phyloP scores from a whole-genome alignment of 2,888 invertebrate species.

The Masnerella sp. region DNA sequence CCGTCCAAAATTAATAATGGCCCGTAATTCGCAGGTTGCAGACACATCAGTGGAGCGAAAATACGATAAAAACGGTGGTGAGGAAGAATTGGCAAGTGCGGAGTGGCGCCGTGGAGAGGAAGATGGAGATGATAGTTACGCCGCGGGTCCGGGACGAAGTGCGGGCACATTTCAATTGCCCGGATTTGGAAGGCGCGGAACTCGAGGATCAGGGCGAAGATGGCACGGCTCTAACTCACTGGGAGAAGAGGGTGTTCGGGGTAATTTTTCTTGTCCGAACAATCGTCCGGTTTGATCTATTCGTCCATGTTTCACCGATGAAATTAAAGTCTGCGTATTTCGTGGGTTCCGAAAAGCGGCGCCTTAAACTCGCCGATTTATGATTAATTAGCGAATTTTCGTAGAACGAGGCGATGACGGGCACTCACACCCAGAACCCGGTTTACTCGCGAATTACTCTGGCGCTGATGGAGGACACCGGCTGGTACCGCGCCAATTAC shows the following conservation, averaged over 20 bases:
- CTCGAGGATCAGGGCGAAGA: slow-evolving; percentile 99
- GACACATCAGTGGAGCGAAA: slow-evolving; percentile 96
- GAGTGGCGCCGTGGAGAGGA: slow-evolving; percentile 85
- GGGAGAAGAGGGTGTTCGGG: slow-evolving; percentile 99
- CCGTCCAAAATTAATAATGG: slow-evolving; percentile 13
- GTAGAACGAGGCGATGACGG: slow-evolving; percentile 99
- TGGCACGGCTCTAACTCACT: slow-evolving; percentile 97
- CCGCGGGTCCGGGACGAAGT: slow-evolving; percentile 94
- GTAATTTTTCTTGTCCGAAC: slow-evolving; percentile 77
- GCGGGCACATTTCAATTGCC: slow-evolving; percentile 91
- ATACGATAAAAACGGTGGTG: slow-evolving; percentile 88
- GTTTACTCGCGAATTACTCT: slow-evolving; percentile 96
- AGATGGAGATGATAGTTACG: slow-evolving; percentile 93
- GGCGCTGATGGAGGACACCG: slow-evolving; percentile 98
- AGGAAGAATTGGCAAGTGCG: slow-evolving; percentile 87
- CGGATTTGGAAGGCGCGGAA: slow-evolving; percentile 94
- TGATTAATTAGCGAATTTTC: too few relatives aligned
- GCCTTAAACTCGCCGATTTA: neutral
- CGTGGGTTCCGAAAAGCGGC: neutral
- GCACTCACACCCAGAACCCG: slow-evolving; percentile 98
- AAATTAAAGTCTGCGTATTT: slow-evolving; percentile 4
- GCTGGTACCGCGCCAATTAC: slow-evolving; percentile 97
- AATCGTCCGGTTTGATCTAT: slow-evolving; percentile 21
- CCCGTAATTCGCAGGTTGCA: slow-evolving; percentile 82
- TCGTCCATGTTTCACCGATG: slow-evolving; percentile 5